phyloP scores from a whole-genome alignment of 2,113 vertebrate species.

The Halcyon malimbica region DNA sequence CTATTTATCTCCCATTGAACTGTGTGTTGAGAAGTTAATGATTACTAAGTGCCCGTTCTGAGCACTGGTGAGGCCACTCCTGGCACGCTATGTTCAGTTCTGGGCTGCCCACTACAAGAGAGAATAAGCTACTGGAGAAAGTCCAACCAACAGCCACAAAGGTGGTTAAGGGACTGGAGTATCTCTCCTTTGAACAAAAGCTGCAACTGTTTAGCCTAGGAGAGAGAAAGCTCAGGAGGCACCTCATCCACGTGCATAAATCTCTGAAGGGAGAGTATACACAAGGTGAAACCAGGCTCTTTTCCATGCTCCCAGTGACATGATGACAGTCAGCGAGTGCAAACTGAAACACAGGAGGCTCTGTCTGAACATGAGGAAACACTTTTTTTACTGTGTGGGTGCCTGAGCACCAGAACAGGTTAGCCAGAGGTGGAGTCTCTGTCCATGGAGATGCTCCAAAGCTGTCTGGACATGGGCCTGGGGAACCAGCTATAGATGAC shows the following conservation, averaged over 20 bases:
- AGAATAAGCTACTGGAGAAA: background rate
- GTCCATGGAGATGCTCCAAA: background rate
- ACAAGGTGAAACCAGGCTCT: background rate
- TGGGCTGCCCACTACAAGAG: background rate
- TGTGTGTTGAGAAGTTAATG: background rate
- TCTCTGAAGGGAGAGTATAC: background rate
- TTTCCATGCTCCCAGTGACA: background rate
- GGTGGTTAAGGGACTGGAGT: background rate
- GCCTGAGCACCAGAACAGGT: background rate
- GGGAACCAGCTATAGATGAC: background rate
- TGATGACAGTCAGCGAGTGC: background rate
- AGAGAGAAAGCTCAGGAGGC: background rate
- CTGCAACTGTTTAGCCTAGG: background rate
- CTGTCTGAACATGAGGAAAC: background rate
- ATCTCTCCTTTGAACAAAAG: background rate
- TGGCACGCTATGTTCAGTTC: background rate
- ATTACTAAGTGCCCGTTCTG: background rate
- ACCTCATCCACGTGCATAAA: background rate
- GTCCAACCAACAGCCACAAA: background rate
- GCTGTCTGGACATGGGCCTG: background rate
- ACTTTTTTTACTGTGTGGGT: background rate
- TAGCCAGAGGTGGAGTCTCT: background rate
- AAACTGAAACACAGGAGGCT: background rate
- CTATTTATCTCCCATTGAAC: background rate
- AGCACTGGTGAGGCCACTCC: rapidly evolving